Base-by-base conservation (phyloP, 1,140 invertebrate species). In the Euwallacea fornicatus region DNA sequence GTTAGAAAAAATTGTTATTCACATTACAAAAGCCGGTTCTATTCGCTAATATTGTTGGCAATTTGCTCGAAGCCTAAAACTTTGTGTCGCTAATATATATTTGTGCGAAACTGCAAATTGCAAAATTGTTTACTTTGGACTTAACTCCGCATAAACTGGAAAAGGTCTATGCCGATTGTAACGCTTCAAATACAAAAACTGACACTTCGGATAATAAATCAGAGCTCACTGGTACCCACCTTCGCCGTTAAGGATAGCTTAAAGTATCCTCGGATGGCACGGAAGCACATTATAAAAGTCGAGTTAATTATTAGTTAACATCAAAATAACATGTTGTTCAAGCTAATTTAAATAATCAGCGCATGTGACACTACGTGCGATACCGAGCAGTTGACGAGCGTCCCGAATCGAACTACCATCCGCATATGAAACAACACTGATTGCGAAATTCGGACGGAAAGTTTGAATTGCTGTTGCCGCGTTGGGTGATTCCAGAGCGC, bases 311-410 rank as follows among this genome's bases (percentile, higher is more conserved):
- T 47, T 7, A 42, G 59, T 72, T 54, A 50, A 43, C 11, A 50
- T 59, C 60, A 66, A 69, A 72, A 68, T 44, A 69, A 47, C 66
- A 73, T 75, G 55, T 66, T 75, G 58, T 71, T 59, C 73, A 46
- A 13, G 73, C 21, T 74, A 74, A 74, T 72, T 76, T 69, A 72
- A 76, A 74, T 76, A 74, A 74, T 59, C 15, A 66, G 67, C 73
- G 73, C 75, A 73, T 76, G 75, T 76, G 74, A 76, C 73, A 63
- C 44, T 69, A 54, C 71, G 64, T 68, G 67, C 61, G 33, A 59
- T 56, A 69, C 70, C 10, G 55, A 72, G 13, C 55, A 54, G 41
- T 42, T 42, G 43, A 47, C 62, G 50, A 53, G 59, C 68, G 68
- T 56, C 56, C 58, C 68, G 68, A 70, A 55, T 9, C 21, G 21